These are phyloP conservation scores for Agrilus mali DNA, from an alignment of 2,888 invertebrate genomes.

Conservation along the genomic window DNA sequence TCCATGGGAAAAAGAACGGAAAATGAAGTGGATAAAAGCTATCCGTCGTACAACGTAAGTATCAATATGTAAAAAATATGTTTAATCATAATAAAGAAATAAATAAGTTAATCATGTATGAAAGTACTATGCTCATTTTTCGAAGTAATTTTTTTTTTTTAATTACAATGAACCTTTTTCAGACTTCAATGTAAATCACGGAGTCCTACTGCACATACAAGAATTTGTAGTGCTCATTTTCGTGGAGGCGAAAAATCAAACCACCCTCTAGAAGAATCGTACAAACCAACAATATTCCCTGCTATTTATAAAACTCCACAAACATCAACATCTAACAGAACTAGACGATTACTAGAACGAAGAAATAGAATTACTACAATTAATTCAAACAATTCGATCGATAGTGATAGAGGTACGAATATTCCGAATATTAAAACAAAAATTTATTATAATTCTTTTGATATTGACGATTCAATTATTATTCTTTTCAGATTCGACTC, in stretches of 20 bases:
- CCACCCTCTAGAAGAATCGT: neutral
- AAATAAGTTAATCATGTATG: neutral
- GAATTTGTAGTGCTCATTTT: conserved; percentile 2
- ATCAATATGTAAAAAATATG: neutral
- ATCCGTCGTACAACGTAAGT: neutral
- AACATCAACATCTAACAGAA: no score
- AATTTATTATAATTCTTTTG: no score
- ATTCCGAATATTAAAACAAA: no score
- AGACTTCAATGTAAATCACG: neutral
- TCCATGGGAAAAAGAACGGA: neutral
- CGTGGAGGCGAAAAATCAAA: conserved; percentile 1
- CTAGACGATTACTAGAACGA: no score
- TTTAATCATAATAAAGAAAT: no score
- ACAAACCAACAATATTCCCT: conserved; percentile 1
- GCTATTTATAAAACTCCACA: neutral
- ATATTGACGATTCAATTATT: no score
- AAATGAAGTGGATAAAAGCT: conserved; percentile 1
- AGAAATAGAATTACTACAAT: no score
- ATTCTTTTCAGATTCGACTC: no score
- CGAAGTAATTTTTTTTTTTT: no score
- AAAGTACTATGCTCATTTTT: neutral
- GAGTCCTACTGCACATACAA: neutral
- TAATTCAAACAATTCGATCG: no score
- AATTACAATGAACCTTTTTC: neutral
- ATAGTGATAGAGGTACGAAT: no score